Conservation (phyloP, 2,113 vertebrate species). For the Oncorhynchus clarkii region DNA sequence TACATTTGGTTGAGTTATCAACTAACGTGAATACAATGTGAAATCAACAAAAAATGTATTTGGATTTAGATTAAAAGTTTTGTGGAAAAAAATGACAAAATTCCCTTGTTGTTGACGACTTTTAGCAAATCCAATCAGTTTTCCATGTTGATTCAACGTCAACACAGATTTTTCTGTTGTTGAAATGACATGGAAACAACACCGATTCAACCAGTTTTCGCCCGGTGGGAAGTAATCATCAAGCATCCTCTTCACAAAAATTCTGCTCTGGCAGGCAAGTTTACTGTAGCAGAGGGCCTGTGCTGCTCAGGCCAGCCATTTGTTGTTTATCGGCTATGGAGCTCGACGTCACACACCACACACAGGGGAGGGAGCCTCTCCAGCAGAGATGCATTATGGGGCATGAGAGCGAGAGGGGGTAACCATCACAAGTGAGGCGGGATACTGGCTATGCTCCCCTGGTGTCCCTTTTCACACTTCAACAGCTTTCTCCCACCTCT, state of each 20-base stretch:
- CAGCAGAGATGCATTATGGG: constrained; percentile 56
- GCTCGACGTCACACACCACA: constrained; percentile 63
- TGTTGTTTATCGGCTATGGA: constrained; percentile 67
- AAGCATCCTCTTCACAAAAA: not conserved
- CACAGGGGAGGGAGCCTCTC: constrained; percentile 59
- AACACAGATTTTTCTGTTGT: no score
- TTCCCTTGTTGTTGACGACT: no score
- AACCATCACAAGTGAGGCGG: constrained; percentile 50
- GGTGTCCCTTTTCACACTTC: constrained; percentile 43
- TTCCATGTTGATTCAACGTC: no score
- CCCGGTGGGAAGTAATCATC: not conserved
- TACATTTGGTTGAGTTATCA: no score
- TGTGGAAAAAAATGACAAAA: no score
- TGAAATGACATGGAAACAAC: no score
- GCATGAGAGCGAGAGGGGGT: constrained; percentile 44
- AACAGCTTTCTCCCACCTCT: constrained; percentile 42
- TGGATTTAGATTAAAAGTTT: no score
- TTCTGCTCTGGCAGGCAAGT: not conserved
- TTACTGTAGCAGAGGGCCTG: constrained; percentile 50
- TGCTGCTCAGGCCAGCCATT: constrained; percentile 64
- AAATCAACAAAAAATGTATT: no score
- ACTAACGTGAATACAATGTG: no score
- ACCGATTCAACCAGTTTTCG: no score
- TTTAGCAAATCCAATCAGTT: no score
- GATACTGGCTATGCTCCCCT: not conserved